phyloP scores from a whole-genome alignment of 2,797 vertebrate genomes.

The Labroides dimidiatus region DNA sequence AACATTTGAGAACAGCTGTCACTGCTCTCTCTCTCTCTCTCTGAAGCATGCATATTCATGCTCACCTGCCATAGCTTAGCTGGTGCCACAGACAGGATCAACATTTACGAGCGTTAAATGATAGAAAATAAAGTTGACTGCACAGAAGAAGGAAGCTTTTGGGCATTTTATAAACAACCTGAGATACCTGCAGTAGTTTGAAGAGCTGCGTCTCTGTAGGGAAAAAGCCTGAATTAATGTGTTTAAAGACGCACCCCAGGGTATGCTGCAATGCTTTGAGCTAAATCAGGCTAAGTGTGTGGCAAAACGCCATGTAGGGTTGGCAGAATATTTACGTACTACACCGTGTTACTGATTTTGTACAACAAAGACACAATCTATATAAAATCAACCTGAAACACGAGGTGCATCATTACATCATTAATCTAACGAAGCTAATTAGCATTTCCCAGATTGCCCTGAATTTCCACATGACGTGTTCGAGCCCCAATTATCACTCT shows the following conservation, averaged over 20 bases:
- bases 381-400: background rate
- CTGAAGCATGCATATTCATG: conserved; percentile 51
- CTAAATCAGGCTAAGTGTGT: background rate
- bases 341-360: too few relatives aligned
- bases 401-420: background rate
- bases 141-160: background rate
- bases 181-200: background rate
- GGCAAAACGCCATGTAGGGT: too few relatives aligned
- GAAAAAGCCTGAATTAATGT: too few relatives aligned
- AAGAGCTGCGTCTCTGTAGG: conserved; percentile 2
- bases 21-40: conserved; percentile 7
- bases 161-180: background rate
- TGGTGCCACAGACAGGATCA: conserved; percentile 6
- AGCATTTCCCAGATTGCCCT: background rate
- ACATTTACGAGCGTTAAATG: conserved; percentile 7
- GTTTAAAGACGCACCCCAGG: too few relatives aligned
- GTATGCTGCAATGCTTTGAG: too few relatives aligned
- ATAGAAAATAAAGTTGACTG: conserved; percentile 5
- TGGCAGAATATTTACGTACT: too few relatives aligned
- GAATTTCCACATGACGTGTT: background rate
- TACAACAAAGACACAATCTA: too few relatives aligned
- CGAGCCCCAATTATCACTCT: background rate
- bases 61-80: conserved; percentile 38
- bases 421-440: background rate
- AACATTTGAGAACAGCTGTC: conserved; percentile 17